Base-by-base conservation (phyloP, 2,797 vertebrate species). In the Okamejei kenojei region DNA sequence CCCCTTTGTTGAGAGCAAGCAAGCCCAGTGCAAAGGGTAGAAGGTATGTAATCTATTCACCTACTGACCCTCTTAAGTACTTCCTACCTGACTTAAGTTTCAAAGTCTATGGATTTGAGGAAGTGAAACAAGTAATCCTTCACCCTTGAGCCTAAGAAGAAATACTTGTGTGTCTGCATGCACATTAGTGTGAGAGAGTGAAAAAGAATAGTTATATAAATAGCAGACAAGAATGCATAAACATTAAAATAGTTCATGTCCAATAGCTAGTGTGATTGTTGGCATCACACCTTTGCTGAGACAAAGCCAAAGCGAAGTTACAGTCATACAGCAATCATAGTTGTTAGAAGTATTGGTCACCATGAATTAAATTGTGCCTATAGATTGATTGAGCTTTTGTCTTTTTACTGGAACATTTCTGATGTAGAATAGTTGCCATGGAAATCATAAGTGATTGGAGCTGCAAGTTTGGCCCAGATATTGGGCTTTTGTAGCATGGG, bases 351-450 rank as follows among this genome's bases (percentile, higher is more conserved):
- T 15, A 86, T n/a, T 58, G 61, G 82, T 58, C 58, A 65, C 11
- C 29, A 63, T 54, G 58, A 29, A 86, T n/a, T 11, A 82, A 29
- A 61, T 82, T 4, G 10, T 86, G 58, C 29, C 61, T 58, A 58
- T 86, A 86, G 58, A 86, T 86, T 86, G n/a, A 86, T 63, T 65
- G 61, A 58, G 26, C 82, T 63, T 86, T 63, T 58, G 61, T 65
- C 29, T 63, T 58, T 54, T 86, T 86, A 13, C 82, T 86, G 58
- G 29, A 17, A 63, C 29, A 65, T 15, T 86, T 29, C 15, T 86
- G 29, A n/a, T 86, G 58, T 13, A n/a, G 58, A 63, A 86, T 86
- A 58, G 58, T 63, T 82, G 38, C 17, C 45, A 82, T 58, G 78
- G 45, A 4, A 45, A 45, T 45, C 45, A 68, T 68, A 15, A 68